These are phyloP conservation scores for Sebastes flavidus DNA, from an alignment of 2,797 vertebrate genomes.

Conservation along the genomic window DNA sequence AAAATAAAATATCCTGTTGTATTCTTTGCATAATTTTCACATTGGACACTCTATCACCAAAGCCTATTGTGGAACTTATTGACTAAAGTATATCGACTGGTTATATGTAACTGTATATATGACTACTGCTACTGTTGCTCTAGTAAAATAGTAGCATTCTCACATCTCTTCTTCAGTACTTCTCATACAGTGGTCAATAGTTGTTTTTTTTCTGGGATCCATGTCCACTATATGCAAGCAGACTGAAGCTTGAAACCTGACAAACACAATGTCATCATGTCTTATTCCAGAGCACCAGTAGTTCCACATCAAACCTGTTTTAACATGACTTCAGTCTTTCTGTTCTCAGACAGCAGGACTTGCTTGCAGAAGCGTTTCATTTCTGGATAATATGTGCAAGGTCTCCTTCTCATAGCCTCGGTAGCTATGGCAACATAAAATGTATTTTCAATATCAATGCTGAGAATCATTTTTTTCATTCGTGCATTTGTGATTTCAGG, in stretches of 20 bases:
- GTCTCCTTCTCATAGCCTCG: not conserved
- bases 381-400: slow-evolving; percentile 46
- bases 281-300: not conserved
- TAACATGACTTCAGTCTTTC: not conserved
- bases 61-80: not conserved
- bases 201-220: not conserved
- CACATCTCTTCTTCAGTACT: not conserved
- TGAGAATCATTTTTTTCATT: not conserved
- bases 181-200: not conserved
- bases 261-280: not conserved
- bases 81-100: not conserved
- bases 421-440: slow-evolving; percentile 56
- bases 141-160: not conserved
- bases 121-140: not conserved
- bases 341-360: not conserved
- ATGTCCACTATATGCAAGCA: not conserved
- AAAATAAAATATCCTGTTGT: not conserved
- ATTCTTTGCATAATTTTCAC: not conserved
- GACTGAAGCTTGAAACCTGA: not conserved
- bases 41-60: not conserved
- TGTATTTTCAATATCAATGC: not conserved
- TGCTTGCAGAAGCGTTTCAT: slow-evolving; percentile 13
- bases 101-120: not conserved
- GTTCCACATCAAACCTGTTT: slow-evolving; percentile 16
- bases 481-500: not conserved